These are phyloP conservation scores for Notothenia coriiceps DNA, from an alignment of 2,113 vertebrate species.

Conservation along the genomic window DNA sequence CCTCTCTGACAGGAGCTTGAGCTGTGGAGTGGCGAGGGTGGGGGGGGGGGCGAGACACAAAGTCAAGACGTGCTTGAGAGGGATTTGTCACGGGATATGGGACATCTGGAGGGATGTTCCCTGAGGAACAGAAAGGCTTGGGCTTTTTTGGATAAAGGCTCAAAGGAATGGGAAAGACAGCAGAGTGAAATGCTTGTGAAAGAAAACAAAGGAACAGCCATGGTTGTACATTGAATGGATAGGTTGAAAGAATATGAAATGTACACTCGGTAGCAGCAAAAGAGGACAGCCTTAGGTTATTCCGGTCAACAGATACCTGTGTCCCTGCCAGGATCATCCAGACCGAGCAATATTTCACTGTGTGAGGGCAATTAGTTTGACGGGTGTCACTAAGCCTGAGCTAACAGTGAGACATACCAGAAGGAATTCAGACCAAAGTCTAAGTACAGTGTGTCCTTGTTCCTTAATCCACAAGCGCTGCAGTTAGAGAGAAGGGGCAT, in stretches of 20 bases:
- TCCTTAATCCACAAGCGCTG: constrained; percentile 39
- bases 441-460: constrained; percentile 26
- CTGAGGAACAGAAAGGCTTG: constrained; percentile 45
- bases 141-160: constrained; percentile 57
- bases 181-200: constrained; percentile 11
- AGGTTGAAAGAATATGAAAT: constrained; percentile 36
- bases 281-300: constrained; percentile 38
- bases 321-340: constrained; percentile 42
- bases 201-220: constrained; percentile 6
- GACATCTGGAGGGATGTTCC: constrained; percentile 31
- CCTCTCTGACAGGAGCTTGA: constrained; percentile 38
- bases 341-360: constrained; percentile 26
- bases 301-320: constrained; percentile 42
- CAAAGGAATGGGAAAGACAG: constrained; percentile 20
- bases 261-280: constrained; percentile 21
- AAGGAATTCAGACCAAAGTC: constrained; percentile 22
- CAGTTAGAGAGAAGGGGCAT: constrained; percentile 30
- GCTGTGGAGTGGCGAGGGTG: neutral
- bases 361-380: constrained; percentile 48
- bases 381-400: constrained; percentile 47
- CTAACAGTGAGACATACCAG: constrained; percentile 40
- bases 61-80: constrained; percentile 37
- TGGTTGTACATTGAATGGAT: constrained; percentile 28
- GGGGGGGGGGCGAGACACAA: neutral
- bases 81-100: constrained; percentile 46